These are phyloP conservation scores for Lithophane leautieri DNA, from an alignment of 2,888 invertebrate species.

Conservation along the genomic window DNA sequence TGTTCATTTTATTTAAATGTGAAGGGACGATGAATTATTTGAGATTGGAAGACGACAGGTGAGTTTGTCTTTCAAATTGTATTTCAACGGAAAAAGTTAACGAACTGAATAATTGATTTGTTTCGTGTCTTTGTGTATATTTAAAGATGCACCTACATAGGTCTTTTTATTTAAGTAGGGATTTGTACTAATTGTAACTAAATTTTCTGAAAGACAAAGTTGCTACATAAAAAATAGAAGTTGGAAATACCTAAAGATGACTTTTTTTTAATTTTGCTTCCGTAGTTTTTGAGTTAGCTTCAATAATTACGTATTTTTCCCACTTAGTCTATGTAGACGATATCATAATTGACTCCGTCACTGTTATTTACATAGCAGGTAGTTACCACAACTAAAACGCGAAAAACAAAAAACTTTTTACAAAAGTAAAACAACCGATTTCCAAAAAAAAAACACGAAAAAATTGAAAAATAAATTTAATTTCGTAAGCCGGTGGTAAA, in stretches of 20 bases:
- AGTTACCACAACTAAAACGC: too few relatives aligned
- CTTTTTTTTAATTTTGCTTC: too few relatives aligned
- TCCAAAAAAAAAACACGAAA: too few relatives aligned
- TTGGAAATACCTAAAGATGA: background rate
- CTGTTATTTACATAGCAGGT: too few relatives aligned
- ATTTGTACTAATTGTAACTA: background rate
- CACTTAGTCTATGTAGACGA: too few relatives aligned
- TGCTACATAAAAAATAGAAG: background rate
- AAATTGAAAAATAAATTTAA: too few relatives aligned
- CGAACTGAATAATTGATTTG: background rate
- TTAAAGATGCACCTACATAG: background rate
- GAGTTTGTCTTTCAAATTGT: conserved; percentile 13
- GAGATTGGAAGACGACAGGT: conserved; percentile 28
- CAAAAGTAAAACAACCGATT: too few relatives aligned
- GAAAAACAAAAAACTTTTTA: too few relatives aligned
- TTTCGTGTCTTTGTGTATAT: background rate
- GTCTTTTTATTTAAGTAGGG: background rate
- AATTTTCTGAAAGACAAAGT: background rate
- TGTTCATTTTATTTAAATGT: conserved; percentile 44
- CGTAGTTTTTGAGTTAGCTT: too few relatives aligned
- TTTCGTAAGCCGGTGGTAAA: too few relatives aligned
- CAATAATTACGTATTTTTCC: too few relatives aligned
- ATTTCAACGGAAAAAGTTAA: background rate
- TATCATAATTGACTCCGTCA: too few relatives aligned
- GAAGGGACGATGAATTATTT: conserved; percentile 46